Evolutionary conservation across 2,113 vertebrate species (phyloP).

Genomic region (Lophura nycthemera): DNA sequence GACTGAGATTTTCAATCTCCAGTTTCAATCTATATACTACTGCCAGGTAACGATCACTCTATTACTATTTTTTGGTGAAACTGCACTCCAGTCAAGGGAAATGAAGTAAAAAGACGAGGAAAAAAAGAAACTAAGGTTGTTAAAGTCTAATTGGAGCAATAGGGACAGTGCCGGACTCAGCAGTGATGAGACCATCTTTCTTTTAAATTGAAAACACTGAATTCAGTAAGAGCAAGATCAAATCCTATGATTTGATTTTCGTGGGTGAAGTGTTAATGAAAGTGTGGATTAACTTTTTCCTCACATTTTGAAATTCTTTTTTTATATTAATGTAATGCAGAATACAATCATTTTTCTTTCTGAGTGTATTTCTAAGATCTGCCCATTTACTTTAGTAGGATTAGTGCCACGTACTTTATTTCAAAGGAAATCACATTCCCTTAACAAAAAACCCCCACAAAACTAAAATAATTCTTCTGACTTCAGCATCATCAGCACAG

Average conservation of each 20-base stretch:
- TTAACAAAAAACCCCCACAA: background rate
- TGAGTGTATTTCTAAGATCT: background rate
- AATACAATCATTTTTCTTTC: background rate
- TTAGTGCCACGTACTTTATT: background rate
- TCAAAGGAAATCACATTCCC: background rate
- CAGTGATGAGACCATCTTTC: background rate
- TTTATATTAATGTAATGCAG: constrained; percentile 24
- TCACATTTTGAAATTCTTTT: background rate
- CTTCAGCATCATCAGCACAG: constrained; percentile 2
- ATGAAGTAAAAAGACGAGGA: constrained; percentile 48
- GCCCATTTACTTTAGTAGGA: background rate
- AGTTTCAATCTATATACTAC: constrained; percentile 15
- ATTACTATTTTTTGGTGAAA: constrained; percentile 25
- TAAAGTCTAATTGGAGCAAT: constrained; percentile 40
- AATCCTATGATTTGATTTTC: constrained; percentile 30
- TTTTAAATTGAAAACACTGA: constrained; percentile 27
- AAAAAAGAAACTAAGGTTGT: constrained; percentile 16
- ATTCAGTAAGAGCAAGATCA: constrained; percentile 32
- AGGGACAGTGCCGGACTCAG: constrained; percentile 7
- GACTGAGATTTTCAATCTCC: constrained; percentile 11
- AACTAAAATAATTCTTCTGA: background rate
- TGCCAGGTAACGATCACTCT: constrained; percentile 40
- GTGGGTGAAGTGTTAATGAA: constrained; percentile 20
- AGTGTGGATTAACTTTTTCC: constrained; percentile 19
- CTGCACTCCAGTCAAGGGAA: constrained; percentile 58